Percentiles rank a stretch among this genome's conserved stretches.
Conservation (phyloP, 2,888 invertebrate species). For the Ophion ellenae region DNA sequence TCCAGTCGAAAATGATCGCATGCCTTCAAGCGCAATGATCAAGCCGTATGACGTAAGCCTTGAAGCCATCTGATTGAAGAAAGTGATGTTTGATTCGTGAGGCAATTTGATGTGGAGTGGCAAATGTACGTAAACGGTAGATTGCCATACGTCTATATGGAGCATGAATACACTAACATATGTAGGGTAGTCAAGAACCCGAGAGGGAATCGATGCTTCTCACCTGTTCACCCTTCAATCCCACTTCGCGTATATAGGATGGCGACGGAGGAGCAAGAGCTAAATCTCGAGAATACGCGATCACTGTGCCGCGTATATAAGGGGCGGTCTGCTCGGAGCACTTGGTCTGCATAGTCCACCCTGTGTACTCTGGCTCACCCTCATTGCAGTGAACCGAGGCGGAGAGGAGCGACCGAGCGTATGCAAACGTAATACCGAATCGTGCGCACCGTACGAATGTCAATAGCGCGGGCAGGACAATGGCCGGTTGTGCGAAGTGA, state of each 20-base stretch:
- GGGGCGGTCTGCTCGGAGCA: constrained; percentile 20
- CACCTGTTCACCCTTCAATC: constrained; percentile 50
- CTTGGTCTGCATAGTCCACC: constrained; percentile 28
- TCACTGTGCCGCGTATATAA: constrained; percentile 32
- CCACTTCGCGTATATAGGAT: constrained; percentile 11
- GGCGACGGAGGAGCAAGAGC: constrained; percentile 18
- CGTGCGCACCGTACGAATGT: constrained; percentile 57
- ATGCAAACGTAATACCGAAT: constrained; percentile 59
- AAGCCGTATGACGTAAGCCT: too few relatives aligned
- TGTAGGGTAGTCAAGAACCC: constrained; percentile 3
- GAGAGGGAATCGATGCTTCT: constrained; percentile 50
- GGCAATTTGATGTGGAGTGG: not conserved
- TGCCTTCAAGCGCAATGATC: too few relatives aligned
- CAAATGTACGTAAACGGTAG: constrained; percentile 20
- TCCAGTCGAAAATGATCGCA: too few relatives aligned
- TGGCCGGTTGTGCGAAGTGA: constrained; percentile 26
- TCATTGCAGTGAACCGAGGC: constrained; percentile 56
- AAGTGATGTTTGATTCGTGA: not conserved
- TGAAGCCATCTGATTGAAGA: not conserved
- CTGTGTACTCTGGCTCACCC: constrained; percentile 20
- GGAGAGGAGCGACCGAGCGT: constrained; percentile 24
- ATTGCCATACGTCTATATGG: not conserved
- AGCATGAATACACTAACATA: constrained; percentile 2
- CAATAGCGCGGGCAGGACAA: constrained; percentile 56
- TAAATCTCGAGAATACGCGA: constrained; percentile 60